Evolutionary conservation across 92 coral and sea anemone genomes (phyloP).

Genomic region (Zoanthus gigantus): DNA sequence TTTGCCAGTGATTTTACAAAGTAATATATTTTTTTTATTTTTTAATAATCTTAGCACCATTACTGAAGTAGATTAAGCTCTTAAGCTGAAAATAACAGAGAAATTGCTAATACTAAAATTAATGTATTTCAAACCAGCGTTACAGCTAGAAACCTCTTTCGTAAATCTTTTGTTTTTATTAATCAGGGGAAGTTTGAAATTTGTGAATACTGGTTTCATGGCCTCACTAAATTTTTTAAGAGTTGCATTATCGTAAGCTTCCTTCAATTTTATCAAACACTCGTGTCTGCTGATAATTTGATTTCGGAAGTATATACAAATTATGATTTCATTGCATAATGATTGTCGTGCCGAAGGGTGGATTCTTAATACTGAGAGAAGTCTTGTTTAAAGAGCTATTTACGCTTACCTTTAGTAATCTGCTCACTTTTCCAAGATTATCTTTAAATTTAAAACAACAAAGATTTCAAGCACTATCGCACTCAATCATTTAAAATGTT

Average conservation of each 20-base stretch:
- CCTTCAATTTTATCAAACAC: neutral
- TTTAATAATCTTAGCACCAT: too few species aligned
- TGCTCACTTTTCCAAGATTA: neutral
- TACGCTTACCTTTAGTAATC: neutral
- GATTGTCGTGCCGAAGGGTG: neutral
- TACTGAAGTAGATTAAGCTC: too few species aligned
- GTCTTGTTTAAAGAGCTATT: neutral
- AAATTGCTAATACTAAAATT: too few species aligned
- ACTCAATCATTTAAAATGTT: neutral
- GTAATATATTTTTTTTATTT: too few species aligned
- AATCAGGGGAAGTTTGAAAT: neutral
- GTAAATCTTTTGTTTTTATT: neutral
- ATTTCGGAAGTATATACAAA: neutral
- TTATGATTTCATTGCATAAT: neutral
- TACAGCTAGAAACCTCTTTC: too few species aligned
- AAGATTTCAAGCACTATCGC: neutral
- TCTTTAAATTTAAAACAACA: neutral
- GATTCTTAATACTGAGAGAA: neutral
- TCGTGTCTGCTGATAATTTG: neutral
- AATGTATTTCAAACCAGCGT: too few species aligned
- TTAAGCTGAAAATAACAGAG: too few species aligned
- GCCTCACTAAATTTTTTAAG: neutral
- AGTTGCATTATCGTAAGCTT: neutral
- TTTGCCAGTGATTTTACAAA: too few species aligned
- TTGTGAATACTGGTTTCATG: neutral